Evolutionary conservation across 2,888 invertebrate genomes (phyloP), one percentile per base, ranked within the genome.

Genomic region (Papilio elwesi): DNA sequence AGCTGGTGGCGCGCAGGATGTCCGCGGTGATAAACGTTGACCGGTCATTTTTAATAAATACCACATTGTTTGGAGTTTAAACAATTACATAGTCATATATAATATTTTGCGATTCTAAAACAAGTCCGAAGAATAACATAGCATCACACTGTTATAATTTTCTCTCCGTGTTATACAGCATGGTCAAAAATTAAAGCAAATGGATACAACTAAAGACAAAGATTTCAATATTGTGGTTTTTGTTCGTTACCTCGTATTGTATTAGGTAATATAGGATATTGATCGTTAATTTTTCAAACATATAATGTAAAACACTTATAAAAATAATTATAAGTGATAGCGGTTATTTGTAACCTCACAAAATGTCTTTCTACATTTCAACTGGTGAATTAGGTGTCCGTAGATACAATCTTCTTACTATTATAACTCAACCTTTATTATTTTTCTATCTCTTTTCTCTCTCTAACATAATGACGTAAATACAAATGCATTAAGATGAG

Each of bases 21-120:
- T 93, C 93, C 93, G 90, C 80, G 80, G 71, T 77, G 93, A 93
- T 93, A 92, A 82, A 74, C 84, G 85, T 69, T 89, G 89, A 90
- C 90, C 90, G 89, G 88, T 87, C 88, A 82, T 77, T 84, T 83
- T 80, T 82, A 83, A 85, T 85, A 55, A 55, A 48, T 55, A 48
- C 53, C 26, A 72, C 68, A 67, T 63, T 68, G 71, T 68, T 68
- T 63, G 15, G 13, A 43, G 5, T 63, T 15, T 8, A 12, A 15
- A 26, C 12, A 55, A 70, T 43, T 70, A 47, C 43, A 52, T 43
- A 55, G 15, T 52, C 49, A 48, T 16, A 36, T 36, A 55, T 26
- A 36, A 6, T 13, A 36, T 15, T 49, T 49, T 26, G 11, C 62
- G 13, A n/a, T 43, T 62, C 36, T 62, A 62, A 59, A 49, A 51